phyloP scores from a whole-genome alignment of 2,888 invertebrate genomes.

The Acleris literana region DNA sequence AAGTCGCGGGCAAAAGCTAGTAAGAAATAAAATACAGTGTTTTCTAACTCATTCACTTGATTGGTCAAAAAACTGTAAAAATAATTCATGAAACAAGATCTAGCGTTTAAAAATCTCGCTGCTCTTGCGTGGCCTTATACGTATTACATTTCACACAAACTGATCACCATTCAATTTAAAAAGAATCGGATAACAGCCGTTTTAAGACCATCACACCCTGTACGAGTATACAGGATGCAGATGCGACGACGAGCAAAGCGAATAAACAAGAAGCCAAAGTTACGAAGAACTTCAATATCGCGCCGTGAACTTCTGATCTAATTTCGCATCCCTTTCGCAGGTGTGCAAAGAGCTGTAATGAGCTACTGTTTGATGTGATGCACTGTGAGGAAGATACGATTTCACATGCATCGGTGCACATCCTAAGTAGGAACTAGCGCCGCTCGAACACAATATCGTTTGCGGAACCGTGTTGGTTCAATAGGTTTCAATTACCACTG shows the following conservation, averaged over 20 bases:
- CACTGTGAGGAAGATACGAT: conserved; percentile 8
- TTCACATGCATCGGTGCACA: conserved; percentile 30
- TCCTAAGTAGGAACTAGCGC: conserved; percentile 1
- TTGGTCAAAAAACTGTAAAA: too few relatives aligned
- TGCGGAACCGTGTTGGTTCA: background rate
- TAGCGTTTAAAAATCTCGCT: too few relatives aligned
- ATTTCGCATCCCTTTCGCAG: conserved; percentile 61
- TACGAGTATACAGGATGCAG: too few relatives aligned
- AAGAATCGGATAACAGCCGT: too few relatives aligned
- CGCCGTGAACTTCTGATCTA: conserved; percentile 61
- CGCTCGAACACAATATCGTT: background rate
- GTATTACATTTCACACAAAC: too few relatives aligned
- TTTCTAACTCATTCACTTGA: too few relatives aligned
- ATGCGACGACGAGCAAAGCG: background rate
- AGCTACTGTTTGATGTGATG: conserved; percentile 25
- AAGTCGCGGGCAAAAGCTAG: too few relatives aligned
- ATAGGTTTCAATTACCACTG: background rate
- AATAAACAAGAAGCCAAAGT: conserved; percentile 40
- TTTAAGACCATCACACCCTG: too few relatives aligned
- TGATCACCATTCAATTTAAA: too few relatives aligned
- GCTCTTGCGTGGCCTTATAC: too few relatives aligned
- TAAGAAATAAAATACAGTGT: too few relatives aligned
- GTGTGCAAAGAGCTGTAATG: conserved; percentile 46
- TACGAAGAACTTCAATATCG: conserved; percentile 48
- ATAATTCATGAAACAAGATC: too few relatives aligned